Evolutionary conservation across 1,140 invertebrate genomes (phyloP).

Genomic region (Ostrea denselamellosa): DNA sequence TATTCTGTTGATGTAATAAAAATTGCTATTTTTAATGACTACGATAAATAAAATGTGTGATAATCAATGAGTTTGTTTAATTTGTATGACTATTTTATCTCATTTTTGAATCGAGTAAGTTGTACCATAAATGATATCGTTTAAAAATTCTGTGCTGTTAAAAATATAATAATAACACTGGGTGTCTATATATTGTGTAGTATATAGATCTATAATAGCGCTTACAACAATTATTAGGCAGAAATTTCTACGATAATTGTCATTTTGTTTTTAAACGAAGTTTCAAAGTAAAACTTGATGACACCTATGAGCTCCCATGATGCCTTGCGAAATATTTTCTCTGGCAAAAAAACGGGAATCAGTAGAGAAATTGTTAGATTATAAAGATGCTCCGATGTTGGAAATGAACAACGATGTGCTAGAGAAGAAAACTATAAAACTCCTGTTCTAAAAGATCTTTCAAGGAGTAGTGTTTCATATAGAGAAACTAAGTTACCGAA

Average conservation of each 20-base stretch:
- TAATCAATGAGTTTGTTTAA: neutral
- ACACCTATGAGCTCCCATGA: constrained; percentile 42
- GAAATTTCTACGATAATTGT: no score
- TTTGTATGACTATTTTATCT: neutral
- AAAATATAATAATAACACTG: no score
- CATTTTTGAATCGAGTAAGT: neutral
- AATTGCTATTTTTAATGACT: neutral
- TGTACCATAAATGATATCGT: neutral
- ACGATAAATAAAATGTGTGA: neutral
- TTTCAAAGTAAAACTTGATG: neutral
- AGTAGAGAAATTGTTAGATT: neutral
- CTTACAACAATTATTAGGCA: no score
- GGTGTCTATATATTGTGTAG: no score
- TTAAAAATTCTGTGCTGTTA: neutral
- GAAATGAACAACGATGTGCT: neutral
- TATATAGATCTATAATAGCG: no score
- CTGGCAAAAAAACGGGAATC: constrained; percentile 33
- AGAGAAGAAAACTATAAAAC: neutral
- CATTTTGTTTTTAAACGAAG: neutral
- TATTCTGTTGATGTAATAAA: neutral
- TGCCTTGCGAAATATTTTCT: constrained; percentile 49
- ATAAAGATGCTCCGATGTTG: neutral
- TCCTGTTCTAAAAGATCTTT: neutral
- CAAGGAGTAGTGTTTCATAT: neutral
- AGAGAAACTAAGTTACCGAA: neutral